Base-by-base conservation (phyloP, 2,113 vertebrate genomes). In the Corythoichthys intestinalis region DNA sequence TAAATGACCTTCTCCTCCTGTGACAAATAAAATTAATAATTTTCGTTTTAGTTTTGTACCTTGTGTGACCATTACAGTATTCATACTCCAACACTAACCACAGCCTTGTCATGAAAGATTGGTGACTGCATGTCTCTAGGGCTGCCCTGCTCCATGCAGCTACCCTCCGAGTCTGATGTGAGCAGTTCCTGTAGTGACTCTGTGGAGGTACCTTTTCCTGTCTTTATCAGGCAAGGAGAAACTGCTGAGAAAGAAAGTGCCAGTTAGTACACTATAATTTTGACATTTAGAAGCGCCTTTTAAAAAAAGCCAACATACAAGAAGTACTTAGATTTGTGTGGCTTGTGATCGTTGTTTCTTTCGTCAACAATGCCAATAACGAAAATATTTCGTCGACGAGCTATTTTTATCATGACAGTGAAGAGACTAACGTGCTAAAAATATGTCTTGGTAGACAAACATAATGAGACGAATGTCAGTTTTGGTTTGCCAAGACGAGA, bases 121-220 rank as follows among this genome's bases (percentile, higher is more conserved):
- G 96, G 97, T 0, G 96, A 98, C 78, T 93, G 94, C 48, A 95
- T 80, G 64, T 98, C 95, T 89, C 96, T 90, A 71, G 96, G 97
- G 74, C 96, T 99, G 65, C 93, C 85, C 50, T 92, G 87, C 71
- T 92, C 97, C 68, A 90, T 92, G 0, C 88, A 96, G 90, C 97
- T 99, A 74, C 96, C 93, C 91, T 99, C 96, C 1, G 97, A 99
- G 82, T 99, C 97, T 14, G 97, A 99, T 0, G 94, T 96, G 83
- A 96, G 77, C 53, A 96, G 87, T 71, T 98, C 97, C 82, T 94
- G 94, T 83, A 99, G 93, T 20, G 97, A 99, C 76, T 98, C 97
- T 41, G 93, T 83, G 3, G 96, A 99, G 84, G 91, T 94, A 37
- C 90, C 89, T 79, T 95, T 95, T 75, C 78, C 90, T 60, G 93